Evolutionary conservation across 2,797 vertebrate genomes (phyloP).

Genomic region (Bryconaethiops microstoma): DNA sequence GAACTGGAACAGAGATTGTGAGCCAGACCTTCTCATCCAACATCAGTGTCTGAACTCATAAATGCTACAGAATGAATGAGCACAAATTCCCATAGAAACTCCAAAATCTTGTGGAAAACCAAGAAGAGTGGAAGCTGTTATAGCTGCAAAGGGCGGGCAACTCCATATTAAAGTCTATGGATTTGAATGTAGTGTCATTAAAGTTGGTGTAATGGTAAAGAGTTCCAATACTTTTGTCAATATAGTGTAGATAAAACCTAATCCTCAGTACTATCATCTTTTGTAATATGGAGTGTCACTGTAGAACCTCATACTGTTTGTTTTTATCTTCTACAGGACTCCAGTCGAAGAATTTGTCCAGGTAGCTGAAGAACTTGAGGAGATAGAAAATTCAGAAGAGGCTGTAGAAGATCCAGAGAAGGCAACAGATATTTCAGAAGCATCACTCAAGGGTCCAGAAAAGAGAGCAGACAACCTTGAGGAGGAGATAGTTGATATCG

Average conservation of each 20-base stretch:
- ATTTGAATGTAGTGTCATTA: too few species aligned
- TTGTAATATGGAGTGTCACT: background rate
- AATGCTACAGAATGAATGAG: too few species aligned
- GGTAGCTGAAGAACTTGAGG: conserved; percentile 30
- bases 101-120: too few species aligned
- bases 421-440: conserved; percentile 50
- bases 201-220: too few species aligned
- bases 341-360: conserved; percentile 43
- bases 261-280: background rate
- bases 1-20: too few species aligned
- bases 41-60: too few species aligned
- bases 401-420: conserved; percentile 44
- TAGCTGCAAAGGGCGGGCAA: too few species aligned
- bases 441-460: conserved; percentile 25
- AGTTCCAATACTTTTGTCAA: too few species aligned
- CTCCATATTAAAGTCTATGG: too few species aligned
- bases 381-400: conserved; percentile 40
- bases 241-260: background rate
- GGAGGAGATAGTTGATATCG: conserved; percentile 22
- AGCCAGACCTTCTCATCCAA: too few species aligned
- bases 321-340: conserved; percentile 39
- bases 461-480: conserved; percentile 23
- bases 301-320: background rate
- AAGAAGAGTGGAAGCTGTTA: too few species aligned
- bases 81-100: too few species aligned